Evolutionary conservation across 2,113 vertebrate genomes (phyloP).

Genomic region (Aplodontia rufa): DNA sequence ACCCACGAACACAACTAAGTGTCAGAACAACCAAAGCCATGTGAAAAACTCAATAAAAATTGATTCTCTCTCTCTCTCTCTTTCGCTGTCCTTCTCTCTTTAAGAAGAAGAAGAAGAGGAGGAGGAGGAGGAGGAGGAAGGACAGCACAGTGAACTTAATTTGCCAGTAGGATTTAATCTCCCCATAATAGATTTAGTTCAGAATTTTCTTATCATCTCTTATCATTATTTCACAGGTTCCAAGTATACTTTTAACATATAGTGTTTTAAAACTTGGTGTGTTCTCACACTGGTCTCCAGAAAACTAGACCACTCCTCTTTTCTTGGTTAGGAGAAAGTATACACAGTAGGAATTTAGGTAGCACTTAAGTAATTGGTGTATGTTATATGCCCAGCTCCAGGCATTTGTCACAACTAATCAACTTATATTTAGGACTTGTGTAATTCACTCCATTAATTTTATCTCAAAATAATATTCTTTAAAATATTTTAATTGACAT

Average conservation of each 20-base stretch:
- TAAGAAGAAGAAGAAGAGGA: too few species aligned
- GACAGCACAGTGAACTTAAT: not conserved
- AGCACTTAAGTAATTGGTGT: not conserved
- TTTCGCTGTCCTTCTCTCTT: too few species aligned
- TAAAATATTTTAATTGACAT: not conserved
- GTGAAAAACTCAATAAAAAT: too few species aligned
- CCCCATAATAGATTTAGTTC: not conserved
- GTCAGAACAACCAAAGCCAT: too few species aligned
- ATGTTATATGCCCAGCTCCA: too few species aligned
- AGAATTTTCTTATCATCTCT: not conserved
- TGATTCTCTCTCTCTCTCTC: too few species aligned
- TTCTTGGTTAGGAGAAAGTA: not conserved
- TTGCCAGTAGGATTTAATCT: not conserved
- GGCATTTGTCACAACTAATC: not conserved
- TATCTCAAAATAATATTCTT: not conserved
- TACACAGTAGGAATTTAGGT: not conserved
- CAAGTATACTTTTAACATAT: not conserved
- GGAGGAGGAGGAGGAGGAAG: too few species aligned
- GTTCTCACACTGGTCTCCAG: not conserved
- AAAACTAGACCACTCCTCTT: not conserved
- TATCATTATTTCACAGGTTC: not conserved
- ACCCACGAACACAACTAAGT: too few species aligned
- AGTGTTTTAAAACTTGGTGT: not conserved
- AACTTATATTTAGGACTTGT: not conserved
- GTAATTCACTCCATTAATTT: not conserved